These are phyloP conservation scores for Mergus octosetaceus DNA, from an alignment of 2,797 vertebrate species.

Conservation along the genomic window DNA sequence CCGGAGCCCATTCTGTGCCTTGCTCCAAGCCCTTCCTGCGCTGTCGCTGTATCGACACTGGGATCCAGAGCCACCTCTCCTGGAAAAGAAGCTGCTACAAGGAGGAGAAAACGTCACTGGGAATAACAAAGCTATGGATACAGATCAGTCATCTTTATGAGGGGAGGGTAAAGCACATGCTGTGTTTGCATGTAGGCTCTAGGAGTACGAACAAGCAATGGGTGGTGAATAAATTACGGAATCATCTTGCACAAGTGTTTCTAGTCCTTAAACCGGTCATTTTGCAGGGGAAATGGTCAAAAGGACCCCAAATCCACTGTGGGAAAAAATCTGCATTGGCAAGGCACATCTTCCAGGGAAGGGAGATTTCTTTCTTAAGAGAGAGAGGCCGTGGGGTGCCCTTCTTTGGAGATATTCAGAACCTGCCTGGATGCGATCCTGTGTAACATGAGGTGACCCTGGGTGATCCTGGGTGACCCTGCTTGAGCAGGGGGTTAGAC, in stretches of 20 bases:
- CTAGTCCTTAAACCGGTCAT: fast-evolving
- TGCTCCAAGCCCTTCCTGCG: not conserved
- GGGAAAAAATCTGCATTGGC: not conserved
- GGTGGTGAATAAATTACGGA: fast-evolving
- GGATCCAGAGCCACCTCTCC: not conserved
- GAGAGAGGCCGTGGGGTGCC: too few relatives aligned
- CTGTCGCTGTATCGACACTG: not conserved
- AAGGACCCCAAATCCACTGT: not conserved
- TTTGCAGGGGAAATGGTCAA: not conserved
- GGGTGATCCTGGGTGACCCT: too few relatives aligned
- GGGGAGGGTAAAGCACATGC: fast-evolving
- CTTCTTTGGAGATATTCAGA: too few relatives aligned
- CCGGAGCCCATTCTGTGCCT: not conserved
- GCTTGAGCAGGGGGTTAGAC: too few relatives aligned
- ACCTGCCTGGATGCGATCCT: too few relatives aligned
- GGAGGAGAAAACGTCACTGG: not conserved
- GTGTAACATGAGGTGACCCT: too few relatives aligned
- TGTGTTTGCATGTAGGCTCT: fast-evolving
- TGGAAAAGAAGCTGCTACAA: not conserved
- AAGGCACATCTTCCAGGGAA: not conserved
- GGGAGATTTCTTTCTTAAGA: not conserved
- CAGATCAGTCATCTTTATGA: fast-evolving
- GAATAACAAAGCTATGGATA: not conserved
- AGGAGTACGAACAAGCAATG: fast-evolving
- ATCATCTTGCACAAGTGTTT: fast-evolving